Percentiles rank a stretch among this genome's conserved stretches.
phyloP scores from a whole-genome alignment of 2,888 invertebrate species.

The Linyphia triangularis region DNA sequence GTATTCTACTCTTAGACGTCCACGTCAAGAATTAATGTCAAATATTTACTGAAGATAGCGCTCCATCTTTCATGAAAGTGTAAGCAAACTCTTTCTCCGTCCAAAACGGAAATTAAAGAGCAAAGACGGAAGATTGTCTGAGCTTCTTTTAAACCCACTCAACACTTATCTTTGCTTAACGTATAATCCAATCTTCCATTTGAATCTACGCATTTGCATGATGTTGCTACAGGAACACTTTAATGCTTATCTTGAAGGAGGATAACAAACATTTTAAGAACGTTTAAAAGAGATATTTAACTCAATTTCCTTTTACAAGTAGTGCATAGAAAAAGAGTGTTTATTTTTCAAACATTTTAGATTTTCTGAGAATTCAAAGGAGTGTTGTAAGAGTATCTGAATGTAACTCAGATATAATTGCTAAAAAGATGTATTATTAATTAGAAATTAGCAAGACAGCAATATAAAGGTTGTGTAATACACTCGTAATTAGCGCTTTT shows the following conservation, averaged over 20 bases:
- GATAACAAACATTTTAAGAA: neutral
- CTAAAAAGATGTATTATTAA: no score
- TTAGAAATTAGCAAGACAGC: no score
- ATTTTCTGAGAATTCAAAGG: no score
- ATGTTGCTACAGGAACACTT: neutral
- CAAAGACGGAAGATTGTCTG: neutral
- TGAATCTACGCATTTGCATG: neutral
- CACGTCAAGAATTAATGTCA: no score
- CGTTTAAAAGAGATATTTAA: neutral
- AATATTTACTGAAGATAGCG: no score
- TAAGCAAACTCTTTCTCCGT: neutral
- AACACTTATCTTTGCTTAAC: neutral
- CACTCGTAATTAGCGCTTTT: no score
- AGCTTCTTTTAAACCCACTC: neutral
- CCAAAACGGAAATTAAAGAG: neutral
- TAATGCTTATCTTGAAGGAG: neutral
- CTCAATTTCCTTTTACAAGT: neutral
- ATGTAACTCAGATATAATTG: no score
- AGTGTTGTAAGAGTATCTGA: no score
- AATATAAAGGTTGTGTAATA: no score
- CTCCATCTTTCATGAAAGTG: neutral
- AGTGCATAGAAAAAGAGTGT: no score
- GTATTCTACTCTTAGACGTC: no score
- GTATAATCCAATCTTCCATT: neutral
- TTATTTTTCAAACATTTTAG: no score